These are phyloP conservation scores for Mastomys coucha DNA, from an alignment of 2,113 vertebrate species.

Conservation along the genomic window DNA sequence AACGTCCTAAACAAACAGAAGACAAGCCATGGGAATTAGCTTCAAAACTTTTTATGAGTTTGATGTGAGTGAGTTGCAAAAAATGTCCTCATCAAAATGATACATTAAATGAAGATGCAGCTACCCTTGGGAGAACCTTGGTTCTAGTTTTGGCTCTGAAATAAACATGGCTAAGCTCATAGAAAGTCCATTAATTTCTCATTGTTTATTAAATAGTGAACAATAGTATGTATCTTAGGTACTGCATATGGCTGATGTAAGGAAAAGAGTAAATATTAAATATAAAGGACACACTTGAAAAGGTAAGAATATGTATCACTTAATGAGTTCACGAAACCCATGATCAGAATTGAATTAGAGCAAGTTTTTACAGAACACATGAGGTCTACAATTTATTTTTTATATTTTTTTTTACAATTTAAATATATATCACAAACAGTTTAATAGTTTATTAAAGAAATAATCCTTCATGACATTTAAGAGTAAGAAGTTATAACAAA, in stretches of 20 bases:
- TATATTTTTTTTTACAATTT: neutral
- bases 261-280: neutral
- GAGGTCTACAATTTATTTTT: conserved; percentile 34
- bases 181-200: conserved; percentile 16
- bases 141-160: conserved; percentile 46
- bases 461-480: neutral
- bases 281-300: conserved; percentile 45
- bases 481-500: neutral
- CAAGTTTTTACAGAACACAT: neutral
- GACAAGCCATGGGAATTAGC: conserved; percentile 57
- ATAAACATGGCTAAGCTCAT: conserved; percentile 28
- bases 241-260: neutral
- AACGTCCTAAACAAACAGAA: conserved; percentile 51
- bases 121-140: neutral
- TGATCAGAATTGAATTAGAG: neutral
- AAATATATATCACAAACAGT: neutral
- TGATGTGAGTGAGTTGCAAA: conserved; percentile 48
- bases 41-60: conserved; percentile 60
- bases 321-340: conserved; percentile 10
- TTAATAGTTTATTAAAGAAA: neutral
- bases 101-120: conserved; percentile 19
- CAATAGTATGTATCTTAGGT: neutral
- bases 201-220: conserved; percentile 36
- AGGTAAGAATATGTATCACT: neutral
- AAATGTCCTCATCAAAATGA: conserved; percentile 54